Base-by-base conservation (phyloP, 2,797 vertebrate species). In the Neoniphon sammara region DNA sequence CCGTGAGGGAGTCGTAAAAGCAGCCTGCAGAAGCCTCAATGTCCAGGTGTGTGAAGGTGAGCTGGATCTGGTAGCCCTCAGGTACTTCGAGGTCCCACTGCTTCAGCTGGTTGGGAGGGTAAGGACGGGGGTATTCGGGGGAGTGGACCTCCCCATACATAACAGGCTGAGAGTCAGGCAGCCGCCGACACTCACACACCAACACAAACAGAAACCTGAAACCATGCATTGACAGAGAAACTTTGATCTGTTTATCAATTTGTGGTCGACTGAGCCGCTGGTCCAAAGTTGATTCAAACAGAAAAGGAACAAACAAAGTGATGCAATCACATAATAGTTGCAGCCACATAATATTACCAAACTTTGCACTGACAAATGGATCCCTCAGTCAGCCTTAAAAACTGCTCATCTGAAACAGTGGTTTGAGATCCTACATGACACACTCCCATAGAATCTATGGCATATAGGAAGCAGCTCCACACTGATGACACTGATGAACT, bases 1-100 rank as follows among this genome's bases (percentile, higher is more conserved):
- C 97, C 95, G 93, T 94, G 49, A 98, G 90, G 14, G 91, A 91
- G 82, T 98, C 96, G 15, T 96, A 96, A 25, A 92, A 85, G 0
- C 97, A 97, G 87, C 91, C 80, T 57, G 84, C 84, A 0, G 96
- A 96, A 0, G 91, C 88, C 63, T 97, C 96, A 0, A 97, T 92
- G 74, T 98, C 96, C 91, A 97, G 49, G 67, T 97, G 95, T 10
- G 93, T 95, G 91, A 98, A 97, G 82, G 94, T 96, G 66, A 98
- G 93, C 47, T 9, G 91, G 78, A 98, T 93, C 36, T 92, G 95
- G 14, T 93, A 96, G 44, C 97, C 97, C 0, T 85, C 79, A 0
- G 96, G 96, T 17, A 97, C 96, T 3, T 77, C 78, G 75, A 97
- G 90, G 47, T 96, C 88, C 96, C 96, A 97, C 55, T 82, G 83